Evolutionary conservation across 2,888 invertebrate species (phyloP), one percentile per base, ranked within the genome.

Genomic region (Spisula subtruncata): DNA sequence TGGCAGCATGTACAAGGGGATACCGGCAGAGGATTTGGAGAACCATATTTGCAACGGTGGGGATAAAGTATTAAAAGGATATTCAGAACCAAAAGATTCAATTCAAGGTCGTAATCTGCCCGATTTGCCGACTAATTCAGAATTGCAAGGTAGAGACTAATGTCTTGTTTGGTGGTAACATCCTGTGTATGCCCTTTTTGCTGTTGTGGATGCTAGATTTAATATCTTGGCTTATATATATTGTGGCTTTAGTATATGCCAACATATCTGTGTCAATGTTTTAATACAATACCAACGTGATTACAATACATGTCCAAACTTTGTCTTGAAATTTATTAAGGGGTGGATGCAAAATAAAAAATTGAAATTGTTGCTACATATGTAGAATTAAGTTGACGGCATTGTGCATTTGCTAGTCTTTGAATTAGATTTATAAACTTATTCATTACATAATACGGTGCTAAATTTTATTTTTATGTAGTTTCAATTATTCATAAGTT

Each of bases 1-100:
- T 89, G 97, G 97, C 84, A 96, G 96, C 93, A 95, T 97, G 95
- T 97, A 97, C 94, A 97, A 96, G 91, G 96, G 96, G 90, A 95
- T 97, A 35, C 96, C 96, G n/a, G 94, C 96, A 10, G 96, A 96
- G 51, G 97, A 97, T 29, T 93, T 96, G 81, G 95, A 96, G 83
- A 95, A 95, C 83, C 90, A 93, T 46, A 75, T 92, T 14, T 93
- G 94, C 91, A 92, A 93, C 85, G 93, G 93, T 89, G 93, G 92
- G 91, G 95, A 94, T 87, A 94, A 94, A 93, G 89, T 92, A 89
- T 91, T 91, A 88, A 91, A 89, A 46, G 91, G 91, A 35, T 95
- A 95, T 92, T 92, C 93, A 88, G 94, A 94, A 89, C 96, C 95
- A 79, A 94, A 94, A 93, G 96, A 95, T 90, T 94, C 94, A 89